phyloP scores from a whole-genome alignment of 2,888 invertebrate species.

The Cetonia aurata region DNA sequence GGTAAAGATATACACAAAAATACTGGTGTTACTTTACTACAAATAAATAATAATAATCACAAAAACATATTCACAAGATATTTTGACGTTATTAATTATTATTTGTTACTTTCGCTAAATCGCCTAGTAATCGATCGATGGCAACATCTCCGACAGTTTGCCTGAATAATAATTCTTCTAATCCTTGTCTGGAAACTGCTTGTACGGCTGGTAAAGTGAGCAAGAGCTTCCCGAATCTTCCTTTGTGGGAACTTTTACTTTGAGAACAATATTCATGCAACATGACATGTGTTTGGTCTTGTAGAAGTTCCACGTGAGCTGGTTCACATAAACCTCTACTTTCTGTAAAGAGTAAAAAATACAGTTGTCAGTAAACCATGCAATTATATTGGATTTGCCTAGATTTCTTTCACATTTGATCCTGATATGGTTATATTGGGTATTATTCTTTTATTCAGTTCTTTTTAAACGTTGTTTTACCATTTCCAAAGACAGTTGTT shows the following conservation, averaged over 20 bases:
- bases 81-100: slow-evolving; percentile 40
- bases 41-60: slow-evolving; percentile 15
- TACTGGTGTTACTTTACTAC: slow-evolving; percentile 4
- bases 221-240: slow-evolving; percentile 80
- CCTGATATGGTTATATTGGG: too few species aligned
- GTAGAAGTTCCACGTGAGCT: slow-evolving; percentile 75
- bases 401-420: too few species aligned
- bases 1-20: background rate
- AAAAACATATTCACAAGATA: slow-evolving; percentile 1
- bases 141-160: slow-evolving; percentile 82
- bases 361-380: too few species aligned
- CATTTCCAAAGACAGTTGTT: too few species aligned
- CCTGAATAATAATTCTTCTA: slow-evolving; percentile 82
- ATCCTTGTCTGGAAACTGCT: slow-evolving; percentile 61
- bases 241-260: slow-evolving; percentile 63
- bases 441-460: too few species aligned
- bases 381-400: too few species aligned
- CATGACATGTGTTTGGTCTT: slow-evolving; percentile 85
- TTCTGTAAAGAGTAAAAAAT: slow-evolving; percentile 66
- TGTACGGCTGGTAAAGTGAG: slow-evolving; percentile 77
- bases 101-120: slow-evolving; percentile 69
- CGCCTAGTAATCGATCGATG: slow-evolving; percentile 77
- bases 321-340: slow-evolving; percentile 73
- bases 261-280: slow-evolving; percentile 78
- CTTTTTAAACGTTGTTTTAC: too few species aligned